phyloP scores from a whole-genome alignment of 2,888 invertebrate species.

The Gymnoscelis rufifasciata region DNA sequence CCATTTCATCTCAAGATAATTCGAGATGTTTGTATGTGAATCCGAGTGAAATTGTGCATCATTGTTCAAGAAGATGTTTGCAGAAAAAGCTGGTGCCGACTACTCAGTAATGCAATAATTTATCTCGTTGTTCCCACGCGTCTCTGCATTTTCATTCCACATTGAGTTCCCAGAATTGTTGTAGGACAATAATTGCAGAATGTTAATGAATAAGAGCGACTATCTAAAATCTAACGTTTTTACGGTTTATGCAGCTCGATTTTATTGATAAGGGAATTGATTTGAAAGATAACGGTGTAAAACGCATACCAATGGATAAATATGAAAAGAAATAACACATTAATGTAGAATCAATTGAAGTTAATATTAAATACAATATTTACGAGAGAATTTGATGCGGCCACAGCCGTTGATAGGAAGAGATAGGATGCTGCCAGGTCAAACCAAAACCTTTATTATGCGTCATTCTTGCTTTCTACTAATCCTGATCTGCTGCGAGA shows the following conservation, averaged over 20 bases:
- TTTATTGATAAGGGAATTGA: conserved; percentile 12
- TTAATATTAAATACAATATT: too few relatives aligned
- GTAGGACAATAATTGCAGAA: conserved; percentile 50
- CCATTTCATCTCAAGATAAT: conserved; percentile 12
- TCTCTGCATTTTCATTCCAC: conserved; percentile 53
- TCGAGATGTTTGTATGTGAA: conserved; percentile 12
- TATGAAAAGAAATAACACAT: too few relatives aligned
- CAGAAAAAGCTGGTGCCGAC: conserved; percentile 13
- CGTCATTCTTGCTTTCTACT: too few relatives aligned
- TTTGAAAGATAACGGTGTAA: not conserved
- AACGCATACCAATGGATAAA: too few relatives aligned
- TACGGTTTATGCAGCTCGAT: too few relatives aligned
- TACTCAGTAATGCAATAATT: conserved; percentile 46
- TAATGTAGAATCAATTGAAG: too few relatives aligned
- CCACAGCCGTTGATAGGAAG: too few relatives aligned
- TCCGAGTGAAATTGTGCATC: conserved; percentile 21
- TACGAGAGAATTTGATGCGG: too few relatives aligned
- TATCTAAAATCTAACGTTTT: conserved; percentile 41
- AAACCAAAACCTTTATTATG: too few relatives aligned
- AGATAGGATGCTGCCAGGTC: too few relatives aligned
- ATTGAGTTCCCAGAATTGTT: conserved; percentile 64
- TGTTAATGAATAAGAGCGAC: conserved; percentile 56
- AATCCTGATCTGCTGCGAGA: too few relatives aligned
- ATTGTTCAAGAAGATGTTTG: conserved; percentile 24
- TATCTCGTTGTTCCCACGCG: conserved; percentile 55